These are phyloP conservation scores for Parelbella ahira DNA, from an alignment of 2,888 invertebrate species.

Conservation along the genomic window DNA sequence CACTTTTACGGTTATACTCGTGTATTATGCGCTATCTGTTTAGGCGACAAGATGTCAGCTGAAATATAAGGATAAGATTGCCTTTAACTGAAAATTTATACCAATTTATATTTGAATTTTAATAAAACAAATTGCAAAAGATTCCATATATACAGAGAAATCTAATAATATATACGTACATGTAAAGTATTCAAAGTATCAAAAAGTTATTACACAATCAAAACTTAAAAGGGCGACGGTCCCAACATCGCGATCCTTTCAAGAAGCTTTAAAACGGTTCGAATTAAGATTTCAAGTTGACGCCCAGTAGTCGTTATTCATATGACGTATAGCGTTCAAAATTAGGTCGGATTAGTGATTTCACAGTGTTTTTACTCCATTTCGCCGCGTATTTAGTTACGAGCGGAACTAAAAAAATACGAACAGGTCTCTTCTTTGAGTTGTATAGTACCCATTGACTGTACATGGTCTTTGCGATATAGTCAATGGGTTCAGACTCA, in stretches of 20 bases:
- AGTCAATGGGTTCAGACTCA: conserved; percentile 6
- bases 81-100: too few relatives aligned
- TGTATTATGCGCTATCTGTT: too few relatives aligned
- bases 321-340: conserved; percentile 58
- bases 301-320: conserved; percentile 50
- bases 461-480: conserved; percentile 1
- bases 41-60: too few relatives aligned
- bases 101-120: too few relatives aligned
- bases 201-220: too few relatives aligned
- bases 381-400: conserved; percentile 47
- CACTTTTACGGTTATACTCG: too few relatives aligned
- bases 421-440: conserved; percentile 30
- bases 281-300: conserved; percentile 48
- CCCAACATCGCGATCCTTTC: conserved; percentile 31
- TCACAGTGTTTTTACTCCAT: conserved; percentile 49
- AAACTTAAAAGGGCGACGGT: conserved; percentile 39
- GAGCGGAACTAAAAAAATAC: conserved; percentile 42
- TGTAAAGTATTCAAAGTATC: too few relatives aligned
- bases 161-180: too few relatives aligned
- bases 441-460: conserved; percentile 13
- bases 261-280: conserved; percentile 39
- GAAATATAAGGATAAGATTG: too few relatives aligned
- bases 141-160: too few relatives aligned
- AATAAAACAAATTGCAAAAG: too few relatives aligned
- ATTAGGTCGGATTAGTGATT: conserved; percentile 69